Conservation (phyloP, 2,113 vertebrate genomes). For the Megalops atlanticus region DNA sequence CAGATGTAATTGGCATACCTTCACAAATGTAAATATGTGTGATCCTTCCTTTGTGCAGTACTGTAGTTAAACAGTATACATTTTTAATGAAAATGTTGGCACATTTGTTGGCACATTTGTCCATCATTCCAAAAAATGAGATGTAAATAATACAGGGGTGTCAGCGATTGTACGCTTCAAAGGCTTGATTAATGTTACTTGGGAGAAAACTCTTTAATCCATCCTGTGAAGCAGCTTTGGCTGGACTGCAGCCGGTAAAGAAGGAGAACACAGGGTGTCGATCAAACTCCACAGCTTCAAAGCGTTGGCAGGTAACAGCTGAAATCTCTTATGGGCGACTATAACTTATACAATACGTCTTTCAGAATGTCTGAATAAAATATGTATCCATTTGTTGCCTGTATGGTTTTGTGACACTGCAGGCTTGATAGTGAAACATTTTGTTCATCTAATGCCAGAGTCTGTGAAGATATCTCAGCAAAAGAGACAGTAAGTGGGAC, state of each 20-base stretch:
- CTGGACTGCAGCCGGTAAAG: not conserved
- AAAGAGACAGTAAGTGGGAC: not conserved
- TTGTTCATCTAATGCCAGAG: not conserved
- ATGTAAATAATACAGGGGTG: too few species aligned
- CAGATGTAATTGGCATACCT: too few species aligned
- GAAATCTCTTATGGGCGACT: slow-evolving; percentile 17
- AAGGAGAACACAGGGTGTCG: not conserved
- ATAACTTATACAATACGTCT: too few species aligned
- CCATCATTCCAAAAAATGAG: too few species aligned
- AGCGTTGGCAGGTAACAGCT: slow-evolving; percentile 27
- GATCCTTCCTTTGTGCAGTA: too few species aligned
- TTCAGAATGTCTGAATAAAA: slow-evolving; percentile 19
- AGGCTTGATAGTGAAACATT: slow-evolving; percentile 17
- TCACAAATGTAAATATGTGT: too few species aligned
- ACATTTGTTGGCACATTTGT: too few species aligned
- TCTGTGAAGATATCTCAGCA: not conserved
- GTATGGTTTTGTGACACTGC: not conserved
- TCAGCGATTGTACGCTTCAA: too few species aligned
- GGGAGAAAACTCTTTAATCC: too few species aligned
- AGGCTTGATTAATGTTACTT: too few species aligned
- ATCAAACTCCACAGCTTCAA: not conserved
- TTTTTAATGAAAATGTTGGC: too few species aligned
- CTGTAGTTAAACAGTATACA: too few species aligned
- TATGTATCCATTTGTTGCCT: slow-evolving; percentile 10
- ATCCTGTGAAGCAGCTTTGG: not conserved